Percentiles rank a stretch among this genome's conserved stretches.
Conservation (phyloP, 92 coral and sea anemone species). For the Bergia sp. region DNA sequence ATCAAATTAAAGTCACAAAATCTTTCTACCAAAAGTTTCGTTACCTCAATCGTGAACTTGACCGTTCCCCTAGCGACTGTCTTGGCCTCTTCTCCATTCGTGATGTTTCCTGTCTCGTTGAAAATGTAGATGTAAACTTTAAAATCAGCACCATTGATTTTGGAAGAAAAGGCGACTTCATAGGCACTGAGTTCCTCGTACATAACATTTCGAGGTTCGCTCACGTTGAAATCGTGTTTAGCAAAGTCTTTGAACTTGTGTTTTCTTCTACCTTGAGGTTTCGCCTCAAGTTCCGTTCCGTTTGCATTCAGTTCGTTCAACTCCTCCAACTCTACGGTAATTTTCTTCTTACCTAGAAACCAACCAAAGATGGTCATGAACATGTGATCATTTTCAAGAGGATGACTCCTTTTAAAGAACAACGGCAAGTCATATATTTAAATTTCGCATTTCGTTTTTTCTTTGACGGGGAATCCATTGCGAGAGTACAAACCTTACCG, state of each 20-base stretch:
- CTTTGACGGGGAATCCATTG: too few relatives aligned
- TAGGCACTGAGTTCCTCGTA: neutral
- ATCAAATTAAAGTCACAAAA: too few relatives aligned
- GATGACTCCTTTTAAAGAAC: too few relatives aligned
- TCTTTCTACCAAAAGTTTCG: too few relatives aligned
- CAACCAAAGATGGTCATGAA: neutral
- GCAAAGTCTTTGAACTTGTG: neutral
- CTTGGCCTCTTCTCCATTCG: constrained; percentile 1
- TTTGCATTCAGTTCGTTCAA: neutral
- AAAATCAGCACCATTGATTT: neutral
- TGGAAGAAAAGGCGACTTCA: neutral
- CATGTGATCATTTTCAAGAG: too few relatives aligned
- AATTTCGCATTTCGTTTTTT: too few relatives aligned
- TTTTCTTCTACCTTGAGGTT: neutral
- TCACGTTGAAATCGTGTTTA: neutral
- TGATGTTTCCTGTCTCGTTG: constrained; percentile 13
- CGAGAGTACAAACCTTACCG: too few relatives aligned
- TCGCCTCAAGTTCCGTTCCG: neutral
- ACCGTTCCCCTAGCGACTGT: neutral
- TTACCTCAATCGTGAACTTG: constrained; percentile 9
- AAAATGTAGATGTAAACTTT: neutral
- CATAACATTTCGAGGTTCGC: neutral
- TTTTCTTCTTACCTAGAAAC: neutral
- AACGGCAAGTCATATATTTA: too few relatives aligned
- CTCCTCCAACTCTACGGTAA: neutral